These are phyloP conservation scores for Luperina nickerlii DNA, from an alignment of 2,888 invertebrate genomes.

Conservation along the genomic window DNA sequence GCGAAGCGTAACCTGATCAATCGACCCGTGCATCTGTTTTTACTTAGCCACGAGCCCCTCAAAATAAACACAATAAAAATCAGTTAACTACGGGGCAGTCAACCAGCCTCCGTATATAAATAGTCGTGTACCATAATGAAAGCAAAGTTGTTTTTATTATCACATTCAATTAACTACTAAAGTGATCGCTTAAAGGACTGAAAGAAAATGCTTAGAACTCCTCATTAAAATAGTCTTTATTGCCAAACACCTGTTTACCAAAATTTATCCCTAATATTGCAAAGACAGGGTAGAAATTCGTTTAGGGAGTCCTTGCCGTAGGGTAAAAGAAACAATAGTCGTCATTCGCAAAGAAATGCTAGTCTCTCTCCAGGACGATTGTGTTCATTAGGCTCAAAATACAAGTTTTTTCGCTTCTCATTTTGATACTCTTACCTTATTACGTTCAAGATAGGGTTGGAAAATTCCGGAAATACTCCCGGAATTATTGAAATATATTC, in stretches of 20 bases:
- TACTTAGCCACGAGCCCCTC: neutral
- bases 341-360: constrained; percentile 53
- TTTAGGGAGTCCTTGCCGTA: neutral
- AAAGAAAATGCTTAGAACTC: constrained; percentile 28
- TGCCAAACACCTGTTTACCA: rapidly evolving
- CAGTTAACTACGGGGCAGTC: neutral
- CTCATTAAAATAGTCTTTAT: neutral
- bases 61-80: neutral
- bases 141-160: constrained; percentile 55
- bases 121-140: constrained; percentile 23
- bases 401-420: constrained; percentile 61
- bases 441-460: constrained; percentile 38
- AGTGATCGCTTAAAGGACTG: constrained; percentile 42
- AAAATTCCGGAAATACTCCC: constrained; percentile 1
- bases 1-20: neutral
- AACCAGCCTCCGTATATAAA: constrained; percentile 2
- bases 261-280: neutral
- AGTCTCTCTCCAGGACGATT: constrained; percentile 50
- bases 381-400: constrained; percentile 60
- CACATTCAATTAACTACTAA: constrained; percentile 50
- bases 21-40: neutral
- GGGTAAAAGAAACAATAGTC: constrained; percentile 24
- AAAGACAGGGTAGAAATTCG: neutral
- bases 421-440: constrained; percentile 52
- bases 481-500: constrained; percentile 12